These are phyloP conservation scores for Sinhomidia bicolor DNA, from an alignment of 2,888 invertebrate species.

Conservation along the genomic window DNA sequence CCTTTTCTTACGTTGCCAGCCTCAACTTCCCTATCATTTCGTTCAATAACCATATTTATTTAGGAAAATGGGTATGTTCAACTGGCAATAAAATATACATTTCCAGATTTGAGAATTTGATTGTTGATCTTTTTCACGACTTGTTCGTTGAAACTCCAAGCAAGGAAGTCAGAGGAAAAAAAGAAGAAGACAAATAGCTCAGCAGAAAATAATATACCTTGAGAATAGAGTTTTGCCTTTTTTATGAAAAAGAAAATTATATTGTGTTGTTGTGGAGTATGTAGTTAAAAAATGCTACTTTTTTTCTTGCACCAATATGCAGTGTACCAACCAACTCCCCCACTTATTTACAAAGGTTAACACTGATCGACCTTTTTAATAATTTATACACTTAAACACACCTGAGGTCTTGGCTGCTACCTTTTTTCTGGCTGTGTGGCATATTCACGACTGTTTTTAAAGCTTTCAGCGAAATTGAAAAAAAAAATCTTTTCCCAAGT, in stretches of 20 bases:
- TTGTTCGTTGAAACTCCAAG: not conserved
- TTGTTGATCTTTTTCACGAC: conserved; percentile 52
- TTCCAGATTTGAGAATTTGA: conserved; percentile 69
- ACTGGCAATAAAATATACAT: conserved; percentile 68
- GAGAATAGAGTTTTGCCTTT: not conserved
- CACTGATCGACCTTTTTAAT: conserved; percentile 29
- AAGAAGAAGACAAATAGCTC: conserved; percentile 22
- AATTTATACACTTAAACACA: conserved; percentile 61
- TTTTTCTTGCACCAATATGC: conserved; percentile 33
- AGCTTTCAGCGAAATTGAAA: conserved; percentile 66
- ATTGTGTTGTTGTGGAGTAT: not conserved
- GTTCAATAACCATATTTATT: conserved; percentile 59
- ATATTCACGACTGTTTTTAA: conserved; percentile 28
- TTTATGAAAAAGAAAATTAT: conserved; percentile 52
- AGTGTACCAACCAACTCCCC: conserved; percentile 20
- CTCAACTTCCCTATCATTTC: conserved; percentile 12
- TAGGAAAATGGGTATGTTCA: conserved; percentile 63
- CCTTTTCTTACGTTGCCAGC: conserved; percentile 4
- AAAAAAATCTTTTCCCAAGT: conserved; percentile 41
- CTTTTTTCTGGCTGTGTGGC: conserved; percentile 67
- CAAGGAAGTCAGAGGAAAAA: too few species aligned
- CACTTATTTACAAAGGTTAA: conserved; percentile 39
- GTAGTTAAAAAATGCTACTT: not conserved
- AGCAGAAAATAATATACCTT: conserved; percentile 8
- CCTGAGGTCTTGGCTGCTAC: conserved; percentile 69